Percentiles rank a stretch among this genome's conserved stretches.
These are phyloP conservation scores for Platanista minor DNA, from an alignment of 2,113 vertebrate genomes.

Conservation along the genomic window DNA sequence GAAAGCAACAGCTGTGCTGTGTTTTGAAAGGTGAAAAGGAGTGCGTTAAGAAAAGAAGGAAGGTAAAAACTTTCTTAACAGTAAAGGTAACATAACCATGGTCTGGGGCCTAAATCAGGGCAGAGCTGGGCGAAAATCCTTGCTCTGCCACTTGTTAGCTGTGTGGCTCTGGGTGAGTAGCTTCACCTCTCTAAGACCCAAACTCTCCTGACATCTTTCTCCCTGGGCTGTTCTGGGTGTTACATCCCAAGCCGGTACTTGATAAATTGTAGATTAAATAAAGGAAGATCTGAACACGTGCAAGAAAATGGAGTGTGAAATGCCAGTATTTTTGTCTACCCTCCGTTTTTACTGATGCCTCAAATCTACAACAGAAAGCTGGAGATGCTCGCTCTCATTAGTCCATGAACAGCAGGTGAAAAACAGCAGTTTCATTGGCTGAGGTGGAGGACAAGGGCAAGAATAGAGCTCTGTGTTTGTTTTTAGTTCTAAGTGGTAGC, in stretches of 20 bases:
- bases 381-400: background rate
- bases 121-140: too few relatives aligned
- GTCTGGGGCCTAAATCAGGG: background rate
- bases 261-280: background rate
- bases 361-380: background rate
- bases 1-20: background rate
- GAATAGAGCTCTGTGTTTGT: constrained; percentile 67
- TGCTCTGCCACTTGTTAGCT: background rate
- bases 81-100: background rate
- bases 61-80: background rate
- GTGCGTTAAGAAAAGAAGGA: background rate
- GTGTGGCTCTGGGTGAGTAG: background rate
- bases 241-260: background rate
- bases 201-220: background rate
- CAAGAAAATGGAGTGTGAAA: background rate
- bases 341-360: background rate
- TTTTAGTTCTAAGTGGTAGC: constrained; percentile 69
- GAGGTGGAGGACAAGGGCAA: constrained; percentile 8
- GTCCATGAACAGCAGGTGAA: background rate
- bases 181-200: background rate
- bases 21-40: background rate
- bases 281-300: background rate
- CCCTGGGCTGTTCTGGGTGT: background rate
- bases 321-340: background rate
- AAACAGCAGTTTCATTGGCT: constrained; percentile 49